Base-by-base conservation (phyloP, 2,888 invertebrate species). In the Lysandra coridon region DNA sequence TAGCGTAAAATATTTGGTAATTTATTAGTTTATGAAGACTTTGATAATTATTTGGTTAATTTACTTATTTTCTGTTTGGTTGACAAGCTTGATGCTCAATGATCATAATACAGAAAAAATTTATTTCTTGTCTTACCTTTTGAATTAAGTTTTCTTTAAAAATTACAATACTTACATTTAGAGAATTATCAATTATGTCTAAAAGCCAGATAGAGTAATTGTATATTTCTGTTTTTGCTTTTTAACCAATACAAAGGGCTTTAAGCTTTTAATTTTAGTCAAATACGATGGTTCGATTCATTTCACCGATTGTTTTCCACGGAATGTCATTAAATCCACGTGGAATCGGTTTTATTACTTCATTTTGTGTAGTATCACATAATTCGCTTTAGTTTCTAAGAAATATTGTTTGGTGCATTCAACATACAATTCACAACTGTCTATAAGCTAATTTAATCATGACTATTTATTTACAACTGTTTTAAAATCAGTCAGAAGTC, bases 271-370 rank as follows among this genome's bases (percentile, higher is more conserved):
- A 14, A 76, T 57, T 76, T 53, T 17, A 53, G 33, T 53, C 57
- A 53, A 57, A 76, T 76, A 2, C 53, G 57, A 76, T 33, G 5
- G 4, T 12, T 33, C 76, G 57, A 76, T 57, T 53, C 30, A 53
- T 37, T 53, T 57, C 6, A 76, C 30, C 33, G 76, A 76, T 57
- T 57, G 57, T 76, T 76, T 76, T 76, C 17, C 76, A 53, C 57
- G 6, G 57, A 76, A 57, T 76, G n/a, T 7, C 57, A 30, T 76
- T 57, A 30, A 49, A 76, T 76, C 14, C 53, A 30, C 33, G 49
- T 57, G 17, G 53, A 76, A 57, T 53, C 33, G 76, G 57, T 53
- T 75, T 49, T 49, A 75, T 53, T 14, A 53, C 7, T 49, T 33
- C 0, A 33, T 14, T 69, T 69, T 69, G 5, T 69, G 17, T 37